These are phyloP conservation scores for Hephaestus fuliginosus DNA, from an alignment of 2,797 vertebrate genomes.

Conservation along the genomic window DNA sequence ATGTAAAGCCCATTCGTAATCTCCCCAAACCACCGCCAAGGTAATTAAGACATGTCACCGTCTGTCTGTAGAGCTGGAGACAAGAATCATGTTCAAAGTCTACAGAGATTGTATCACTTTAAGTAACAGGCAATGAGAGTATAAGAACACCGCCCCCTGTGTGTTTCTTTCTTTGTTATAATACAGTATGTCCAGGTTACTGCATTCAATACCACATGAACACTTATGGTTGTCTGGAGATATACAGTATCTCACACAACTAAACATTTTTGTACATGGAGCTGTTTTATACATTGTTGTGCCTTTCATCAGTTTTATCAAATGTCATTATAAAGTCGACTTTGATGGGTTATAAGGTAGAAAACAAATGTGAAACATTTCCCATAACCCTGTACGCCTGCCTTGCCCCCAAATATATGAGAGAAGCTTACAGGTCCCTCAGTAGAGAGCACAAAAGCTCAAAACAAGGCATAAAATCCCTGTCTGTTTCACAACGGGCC, in stretches of 20 bases:
- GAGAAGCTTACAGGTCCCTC: constrained; percentile 66
- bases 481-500: constrained; percentile 59
- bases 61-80: constrained; percentile 69
- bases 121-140: constrained; percentile 69
- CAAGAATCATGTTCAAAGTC: constrained; percentile 68
- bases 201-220: constrained; percentile 77
- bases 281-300: constrained; percentile 84
- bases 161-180: constrained; percentile 55
- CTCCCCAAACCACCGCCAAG: constrained; percentile 61
- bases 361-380: constrained; percentile 77
- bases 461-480: constrained; percentile 73
- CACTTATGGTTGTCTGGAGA: constrained; percentile 81
- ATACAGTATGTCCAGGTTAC: constrained; percentile 75
- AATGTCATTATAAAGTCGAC: constrained; percentile 86
- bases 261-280: constrained; percentile 89
- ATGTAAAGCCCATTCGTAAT: constrained; percentile 78
- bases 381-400: constrained; percentile 63
- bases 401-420: constrained; percentile 59
- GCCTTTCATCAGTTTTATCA: constrained; percentile 88
- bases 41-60: constrained; percentile 78
- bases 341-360: constrained; percentile 84
- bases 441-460: constrained; percentile 55
- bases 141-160: constrained; percentile 51
- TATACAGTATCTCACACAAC: constrained; percentile 90
- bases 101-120: constrained; percentile 73